Conservation (phyloP, 2,888 invertebrate species). For the Drosophila setosimentum region DNA sequence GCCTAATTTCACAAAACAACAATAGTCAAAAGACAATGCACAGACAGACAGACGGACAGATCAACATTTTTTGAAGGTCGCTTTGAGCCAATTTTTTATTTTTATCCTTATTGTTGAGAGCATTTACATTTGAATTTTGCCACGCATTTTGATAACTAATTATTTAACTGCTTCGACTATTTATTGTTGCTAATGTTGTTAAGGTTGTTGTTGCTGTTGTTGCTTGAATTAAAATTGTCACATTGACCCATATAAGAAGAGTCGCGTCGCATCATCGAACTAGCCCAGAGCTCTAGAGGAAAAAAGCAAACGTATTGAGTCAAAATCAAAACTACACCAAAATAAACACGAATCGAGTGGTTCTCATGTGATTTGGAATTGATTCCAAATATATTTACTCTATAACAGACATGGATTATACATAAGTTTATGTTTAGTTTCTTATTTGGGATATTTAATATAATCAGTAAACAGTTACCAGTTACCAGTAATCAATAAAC, state of each 20-base stretch:
- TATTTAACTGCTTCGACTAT: conserved; percentile 9
- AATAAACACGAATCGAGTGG: conserved; percentile 14
- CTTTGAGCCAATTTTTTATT: neutral
- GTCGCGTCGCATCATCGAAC: neutral
- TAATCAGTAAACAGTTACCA: neutral
- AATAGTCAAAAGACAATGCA: neutral
- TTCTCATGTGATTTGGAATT: neutral
- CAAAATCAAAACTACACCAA: conserved; percentile 15
- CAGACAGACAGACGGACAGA: neutral
- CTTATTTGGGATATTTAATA: too few relatives aligned
- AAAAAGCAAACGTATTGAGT: conserved; percentile 25
- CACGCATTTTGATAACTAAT: conserved; percentile 45
- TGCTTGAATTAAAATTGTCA: conserved; percentile 43
- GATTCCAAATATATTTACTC: neutral
- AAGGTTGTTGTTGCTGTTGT: conserved; percentile 6
- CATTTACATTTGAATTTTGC: conserved; percentile 55
- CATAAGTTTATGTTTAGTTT: too few relatives aligned
- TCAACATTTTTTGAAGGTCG: conserved; percentile 44
- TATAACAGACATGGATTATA: neutral
- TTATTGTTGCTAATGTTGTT: conserved; percentile 1
- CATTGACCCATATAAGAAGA: conserved; percentile 54
- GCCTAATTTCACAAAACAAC: conserved; percentile 26
- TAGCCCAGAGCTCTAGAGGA: conserved; percentile 16
- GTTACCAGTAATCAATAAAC: neutral
- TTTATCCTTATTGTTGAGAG: conserved; percentile 10